Evolutionary conservation across 2,797 vertebrate species (phyloP), one percentile per base, ranked within the genome.

Genomic region (Morelia viridis): DNA sequence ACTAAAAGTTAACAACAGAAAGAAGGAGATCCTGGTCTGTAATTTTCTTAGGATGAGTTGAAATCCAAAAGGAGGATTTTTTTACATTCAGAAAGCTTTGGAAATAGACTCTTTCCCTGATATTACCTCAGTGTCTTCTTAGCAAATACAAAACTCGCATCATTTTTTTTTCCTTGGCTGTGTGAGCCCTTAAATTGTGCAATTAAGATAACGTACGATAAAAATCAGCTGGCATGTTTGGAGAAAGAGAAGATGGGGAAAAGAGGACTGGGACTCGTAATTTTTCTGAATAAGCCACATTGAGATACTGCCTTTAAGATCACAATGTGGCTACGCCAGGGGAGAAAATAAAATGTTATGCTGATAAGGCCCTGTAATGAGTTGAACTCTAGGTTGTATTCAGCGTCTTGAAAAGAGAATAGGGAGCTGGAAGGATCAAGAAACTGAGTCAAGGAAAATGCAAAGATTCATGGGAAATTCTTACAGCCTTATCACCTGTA

Each of bases 111-210:
- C 65, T 35, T 93, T 94, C 95, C 94, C 94, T 96, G 95, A 95
- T 95, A 95, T 95, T 96, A 95, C 94, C 35, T 88, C 93, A 93
- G 94, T 0, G 64, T 94, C 95, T 93, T 96, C 95, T 96, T 95
- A 96, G 96, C 96, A 97, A 97, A 97, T 96, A 97, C 96, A 96
- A 96, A 96, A 96, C 96, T 96, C 96, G 41, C 95, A 93, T 8
- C 5, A 22, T 22, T 17, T n/a, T 46, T 57, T 11, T 4, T 3
- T 13, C 15, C 24, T 56, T 41, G 94, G 93, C 93, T 94, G 94
- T 95, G 95, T 13, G 64, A 92, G 93, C 62, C 96, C 95, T 96
- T 94, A 96, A 96, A 97, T 96, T 91, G 93, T 94, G 95, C 94
- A 97, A 96, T 97, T 97, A 97, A 95, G 96, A 96, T 95, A 97